Percentiles rank a stretch among this genome's conserved stretches.
Conservation (phyloP, 2,888 invertebrate genomes). For the Xylophagus ater region DNA sequence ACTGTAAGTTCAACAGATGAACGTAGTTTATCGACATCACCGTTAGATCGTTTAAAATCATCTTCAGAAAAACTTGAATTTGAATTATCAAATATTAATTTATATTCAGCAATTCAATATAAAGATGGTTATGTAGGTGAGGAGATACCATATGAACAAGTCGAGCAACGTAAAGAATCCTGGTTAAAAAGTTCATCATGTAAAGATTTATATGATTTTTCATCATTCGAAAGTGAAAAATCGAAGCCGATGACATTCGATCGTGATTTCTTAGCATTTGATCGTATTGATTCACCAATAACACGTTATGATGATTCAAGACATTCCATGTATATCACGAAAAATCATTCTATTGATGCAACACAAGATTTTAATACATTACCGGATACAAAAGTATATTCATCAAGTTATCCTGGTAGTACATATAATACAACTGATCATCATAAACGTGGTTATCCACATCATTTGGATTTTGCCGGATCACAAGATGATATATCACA, state of each 20-base stretch:
- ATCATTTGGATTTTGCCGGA: slow-evolving; percentile 41
- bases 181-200: slow-evolving; percentile 76
- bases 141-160: slow-evolving; percentile 33
- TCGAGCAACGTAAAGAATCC: slow-evolving; percentile 30
- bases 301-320: slow-evolving; percentile 61
- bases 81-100: slow-evolving; percentile 46
- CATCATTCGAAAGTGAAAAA: slow-evolving; percentile 49
- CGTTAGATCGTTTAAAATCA: slow-evolving; percentile 26
- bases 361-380: slow-evolving; percentile 51
- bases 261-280: slow-evolving; percentile 38
- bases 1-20: slow-evolving; percentile 28
- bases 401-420: slow-evolving; percentile 77
- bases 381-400: slow-evolving; percentile 63
- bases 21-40: slow-evolving; percentile 23
- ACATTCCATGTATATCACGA: slow-evolving; percentile 49
- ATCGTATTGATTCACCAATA: slow-evolving; percentile 55
- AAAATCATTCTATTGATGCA: slow-evolving; percentile 53
- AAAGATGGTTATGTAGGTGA: slow-evolving; percentile 28
- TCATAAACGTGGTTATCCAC: slow-evolving; percentile 44
- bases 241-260: slow-evolving; percentile 39
- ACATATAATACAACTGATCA: slow-evolving; percentile 46
- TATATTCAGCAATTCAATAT: slow-evolving; percentile 41
- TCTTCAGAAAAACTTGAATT: slow-evolving; percentile 44
- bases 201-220: slow-evolving; percentile 67
- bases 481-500: slow-evolving; percentile 81